phyloP scores from a whole-genome alignment of 2,888 invertebrate genomes.

The Cheilosia variabilis region DNA sequence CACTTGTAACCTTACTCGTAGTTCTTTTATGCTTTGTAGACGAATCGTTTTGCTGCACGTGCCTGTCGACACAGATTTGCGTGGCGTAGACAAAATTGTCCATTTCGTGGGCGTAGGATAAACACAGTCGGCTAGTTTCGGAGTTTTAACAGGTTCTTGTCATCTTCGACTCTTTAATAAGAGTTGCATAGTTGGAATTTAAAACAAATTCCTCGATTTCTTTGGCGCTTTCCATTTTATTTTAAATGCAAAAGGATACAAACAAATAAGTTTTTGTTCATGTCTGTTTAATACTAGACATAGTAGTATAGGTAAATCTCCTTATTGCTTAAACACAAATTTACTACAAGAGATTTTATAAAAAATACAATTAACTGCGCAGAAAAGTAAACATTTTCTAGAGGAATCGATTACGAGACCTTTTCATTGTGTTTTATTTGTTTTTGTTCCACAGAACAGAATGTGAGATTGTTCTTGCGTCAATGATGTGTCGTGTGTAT shows the following conservation, averaged over 20 bases:
- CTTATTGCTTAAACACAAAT: constrained; percentile 12
- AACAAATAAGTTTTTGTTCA: constrained; percentile 14
- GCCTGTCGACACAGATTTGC: too few relatives aligned
- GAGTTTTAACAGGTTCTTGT: too few relatives aligned
- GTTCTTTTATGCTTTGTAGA: too few relatives aligned
- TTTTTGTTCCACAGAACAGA: neutral
- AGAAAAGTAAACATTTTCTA: constrained; percentile 7
- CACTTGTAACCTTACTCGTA: too few relatives aligned
- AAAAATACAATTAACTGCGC: constrained; percentile 40
- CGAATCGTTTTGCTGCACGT: too few relatives aligned
- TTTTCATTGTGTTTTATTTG: neutral
- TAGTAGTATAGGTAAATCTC: constrained; percentile 25
- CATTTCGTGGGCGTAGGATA: too few relatives aligned
- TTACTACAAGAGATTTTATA: constrained; percentile 14
- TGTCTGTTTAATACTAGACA: constrained; percentile 19
- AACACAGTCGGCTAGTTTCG: too few relatives aligned
- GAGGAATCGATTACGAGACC: constrained; percentile 5
- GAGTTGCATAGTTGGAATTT: neutral
- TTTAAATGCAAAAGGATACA: constrained; percentile 64
- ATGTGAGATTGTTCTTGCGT: constrained; percentile 33
- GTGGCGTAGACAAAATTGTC: too few relatives aligned
- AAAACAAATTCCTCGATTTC: neutral
- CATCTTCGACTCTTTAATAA: neutral
- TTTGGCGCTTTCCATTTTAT: constrained; percentile 32
- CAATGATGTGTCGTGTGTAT: constrained; percentile 4